A percentile compares a stretch with the other conserved stretches of the same genome.
Evolutionary conservation across 1,140 invertebrate genomes (phyloP).

Genomic region (Melitaea cinxia): DNA sequence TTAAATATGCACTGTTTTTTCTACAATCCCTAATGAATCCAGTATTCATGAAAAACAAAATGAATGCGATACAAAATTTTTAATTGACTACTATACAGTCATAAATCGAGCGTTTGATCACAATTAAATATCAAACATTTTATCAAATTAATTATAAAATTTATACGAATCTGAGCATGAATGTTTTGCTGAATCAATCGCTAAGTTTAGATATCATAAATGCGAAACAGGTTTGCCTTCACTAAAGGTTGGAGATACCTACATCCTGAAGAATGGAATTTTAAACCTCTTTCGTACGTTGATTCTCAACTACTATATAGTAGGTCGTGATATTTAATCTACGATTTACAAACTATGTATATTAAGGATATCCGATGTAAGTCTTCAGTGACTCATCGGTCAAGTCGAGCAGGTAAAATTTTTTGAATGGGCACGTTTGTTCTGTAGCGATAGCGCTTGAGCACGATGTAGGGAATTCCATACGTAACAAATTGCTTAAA

Average conservation of each 20-base stretch:
- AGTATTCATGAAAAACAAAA: slow-evolving; percentile 22
- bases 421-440: slow-evolving; percentile 11
- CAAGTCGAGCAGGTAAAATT: slow-evolving; percentile 20
- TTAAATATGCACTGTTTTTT: slow-evolving; percentile 33
- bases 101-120: neutral
- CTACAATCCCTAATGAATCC: slow-evolving; percentile 39
- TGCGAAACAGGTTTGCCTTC: slow-evolving; percentile 26
- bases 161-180: neutral
- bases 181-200: neutral
- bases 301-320: neutral
- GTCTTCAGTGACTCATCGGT: slow-evolving; percentile 23
- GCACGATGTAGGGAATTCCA: slow-evolving; percentile 15
- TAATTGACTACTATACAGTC: slow-evolving; percentile 12
- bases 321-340: neutral
- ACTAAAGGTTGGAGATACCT: slow-evolving; percentile 17
- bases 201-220: slow-evolving; percentile 9
- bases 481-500: neutral
- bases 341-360: neutral
- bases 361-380: slow-evolving; percentile 14
- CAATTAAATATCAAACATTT: neutral
- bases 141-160: neutral
- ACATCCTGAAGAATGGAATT: slow-evolving; percentile 20
- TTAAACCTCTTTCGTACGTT: slow-evolving; percentile 12
- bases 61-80: slow-evolving; percentile 1
- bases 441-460: no score